A percentile compares a stretch with the other conserved stretches of the same genome.
Conservation (phyloP, 2,113 vertebrate genomes). For the Cyphomyrus plagiostoma region DNA sequence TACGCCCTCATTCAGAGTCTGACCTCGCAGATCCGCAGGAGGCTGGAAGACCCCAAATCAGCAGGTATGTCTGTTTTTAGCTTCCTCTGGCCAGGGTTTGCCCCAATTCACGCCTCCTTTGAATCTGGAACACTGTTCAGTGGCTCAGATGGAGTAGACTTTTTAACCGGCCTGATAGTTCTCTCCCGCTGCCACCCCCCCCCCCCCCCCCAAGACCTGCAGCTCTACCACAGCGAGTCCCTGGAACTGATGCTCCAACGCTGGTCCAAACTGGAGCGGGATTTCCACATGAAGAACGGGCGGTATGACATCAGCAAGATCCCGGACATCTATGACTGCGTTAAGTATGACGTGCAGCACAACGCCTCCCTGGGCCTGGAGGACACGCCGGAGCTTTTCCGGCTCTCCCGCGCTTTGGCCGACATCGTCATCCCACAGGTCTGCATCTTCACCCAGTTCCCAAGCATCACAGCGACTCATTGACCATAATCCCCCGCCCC, state of each 20-base stretch:
- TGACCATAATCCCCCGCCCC: background rate
- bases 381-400: constrained; percentile 84
- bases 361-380: constrained; percentile 78
- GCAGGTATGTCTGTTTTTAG: constrained; percentile 61
- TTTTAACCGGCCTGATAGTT: background rate
- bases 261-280: constrained; percentile 90
- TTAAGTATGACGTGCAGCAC: constrained; percentile 96
- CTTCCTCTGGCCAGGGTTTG: background rate
- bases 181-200: background rate
- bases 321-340: constrained; percentile 94
- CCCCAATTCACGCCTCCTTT: background rate
- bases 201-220: constrained; percentile 64
- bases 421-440: constrained; percentile 96
- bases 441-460: background rate
- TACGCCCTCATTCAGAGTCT: constrained; percentile 89
- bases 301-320: constrained; percentile 98
- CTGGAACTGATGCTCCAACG: constrained; percentile 95
- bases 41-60: constrained; percentile 87
- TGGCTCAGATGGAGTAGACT: background rate
- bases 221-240: constrained; percentile 92
- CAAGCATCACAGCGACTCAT: background rate
- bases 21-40: constrained; percentile 81
- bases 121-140: background rate
- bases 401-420: constrained; percentile 82
- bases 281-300: constrained; percentile 89